Evolutionary conservation across 2,888 invertebrate species (phyloP).

Genomic region (Lucinisca nassula): DNA sequence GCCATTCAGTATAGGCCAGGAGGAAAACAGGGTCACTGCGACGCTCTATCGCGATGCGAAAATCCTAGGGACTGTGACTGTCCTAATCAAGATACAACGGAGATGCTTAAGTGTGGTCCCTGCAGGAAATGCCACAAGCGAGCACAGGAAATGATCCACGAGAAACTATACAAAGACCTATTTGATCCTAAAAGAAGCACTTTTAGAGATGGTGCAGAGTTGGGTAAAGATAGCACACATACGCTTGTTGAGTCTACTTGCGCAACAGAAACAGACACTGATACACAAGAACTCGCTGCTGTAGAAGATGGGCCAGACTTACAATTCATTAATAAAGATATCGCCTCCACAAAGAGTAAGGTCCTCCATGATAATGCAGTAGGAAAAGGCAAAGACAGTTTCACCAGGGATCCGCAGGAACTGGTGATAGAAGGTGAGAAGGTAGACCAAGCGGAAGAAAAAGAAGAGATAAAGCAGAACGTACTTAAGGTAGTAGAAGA

Average conservation of each 20-base stretch:
- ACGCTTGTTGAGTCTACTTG: neutral
- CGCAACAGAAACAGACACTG: neutral
- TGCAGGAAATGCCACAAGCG: constrained; percentile 23
- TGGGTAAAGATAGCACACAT: neutral
- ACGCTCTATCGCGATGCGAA: constrained; percentile 32
- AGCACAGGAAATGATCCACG: neutral
- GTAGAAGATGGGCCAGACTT: neutral
- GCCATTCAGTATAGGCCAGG: constrained; percentile 27
- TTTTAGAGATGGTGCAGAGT: neutral
- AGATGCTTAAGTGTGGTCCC: constrained; percentile 36
- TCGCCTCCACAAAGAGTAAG: neutral
- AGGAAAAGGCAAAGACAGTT: neutral
- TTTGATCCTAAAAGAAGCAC: neutral
- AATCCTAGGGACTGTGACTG: constrained; percentile 33
- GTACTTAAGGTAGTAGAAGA: neutral
- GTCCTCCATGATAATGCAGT: neutral
- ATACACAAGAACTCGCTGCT: neutral
- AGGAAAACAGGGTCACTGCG: neutral
- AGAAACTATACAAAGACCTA: neutral
- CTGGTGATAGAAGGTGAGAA: no score
- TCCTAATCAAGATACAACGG: constrained; percentile 17
- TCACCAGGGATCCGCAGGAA: neutral
- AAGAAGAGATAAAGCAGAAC: neutral
- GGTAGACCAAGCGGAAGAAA: no score
- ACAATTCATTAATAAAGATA: neutral